Evolutionary conservation across 1,140 invertebrate genomes (phyloP).

Genomic region (Drosophila kepulauana): DNA sequence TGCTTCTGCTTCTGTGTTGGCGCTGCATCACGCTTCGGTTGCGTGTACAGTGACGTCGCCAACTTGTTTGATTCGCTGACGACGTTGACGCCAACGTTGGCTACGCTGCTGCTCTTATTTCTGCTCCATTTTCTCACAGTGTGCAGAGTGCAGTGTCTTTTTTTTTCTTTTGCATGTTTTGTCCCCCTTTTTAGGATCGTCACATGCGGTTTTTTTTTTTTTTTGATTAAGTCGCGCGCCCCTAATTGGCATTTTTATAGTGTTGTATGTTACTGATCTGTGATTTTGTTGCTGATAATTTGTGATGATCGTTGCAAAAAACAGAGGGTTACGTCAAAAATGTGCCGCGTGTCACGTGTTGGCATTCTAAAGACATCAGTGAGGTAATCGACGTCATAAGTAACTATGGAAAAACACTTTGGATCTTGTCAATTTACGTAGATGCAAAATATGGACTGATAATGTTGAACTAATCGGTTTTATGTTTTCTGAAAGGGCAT

Average conservation of each 20-base stretch:
- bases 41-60: conserved; percentile 67
- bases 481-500: neutral
- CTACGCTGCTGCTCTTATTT: conserved; percentile 11
- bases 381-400: conserved; percentile 49
- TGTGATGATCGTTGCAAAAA: conserved; percentile 29
- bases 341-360: conserved; percentile 52
- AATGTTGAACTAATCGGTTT: conserved; percentile 7
- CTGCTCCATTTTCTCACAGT: conserved; percentile 28
- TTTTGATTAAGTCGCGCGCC: conserved; percentile 29
- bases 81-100: conserved; percentile 5
- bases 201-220: neutral
- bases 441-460: conserved; percentile 46
- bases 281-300: conserved; percentile 14
- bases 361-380: conserved; percentile 13
- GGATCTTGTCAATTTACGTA: conserved; percentile 34
- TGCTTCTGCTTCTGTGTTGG: neutral
- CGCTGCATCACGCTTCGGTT: conserved; percentile 51
- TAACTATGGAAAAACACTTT: conserved; percentile 40
- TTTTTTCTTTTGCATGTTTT: conserved; percentile 5
- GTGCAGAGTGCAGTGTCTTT: neutral
- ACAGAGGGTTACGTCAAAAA: conserved; percentile 61
- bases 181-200: neutral
- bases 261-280: conserved; percentile 13
- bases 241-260: conserved; percentile 19
- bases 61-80: conserved; percentile 29